Base-by-base conservation (phyloP, 1,140 invertebrate genomes). In the Fopius arisanus region DNA sequence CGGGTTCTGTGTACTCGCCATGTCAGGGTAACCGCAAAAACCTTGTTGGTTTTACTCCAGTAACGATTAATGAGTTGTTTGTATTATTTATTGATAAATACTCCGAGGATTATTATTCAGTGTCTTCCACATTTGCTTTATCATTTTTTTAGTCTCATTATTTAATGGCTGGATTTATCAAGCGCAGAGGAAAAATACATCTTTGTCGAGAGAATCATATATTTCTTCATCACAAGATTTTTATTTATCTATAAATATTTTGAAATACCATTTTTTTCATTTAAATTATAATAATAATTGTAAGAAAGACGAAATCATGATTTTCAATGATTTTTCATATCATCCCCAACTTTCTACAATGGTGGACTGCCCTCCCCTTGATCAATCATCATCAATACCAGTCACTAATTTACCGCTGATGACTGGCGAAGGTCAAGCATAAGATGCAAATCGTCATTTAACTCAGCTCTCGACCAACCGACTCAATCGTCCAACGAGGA, bases 1-100 rank as follows among this genome's bases (percentile, higher is more conserved):
- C 67, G 71, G 68, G 71, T 76, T 31, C 41, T 70, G 43, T 59
- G 51, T 68, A 68, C 23, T 23, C 31, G 23, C 43, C 73, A 67
- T 72, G 66, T 51, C 54, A 73, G 67, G 70, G 29, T 72, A 59
- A 37, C 31, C 72, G 48, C 68, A 66, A 73, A 73, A 73, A 68
- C 51, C 66, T 62, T 73, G 66, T 68, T 59, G 43, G 40, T 33
- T 67, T 48, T 54, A 59, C n/a, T 59, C 21, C 21, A 48, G 19
- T 23, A 16, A 67, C 5, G 28, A 65, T 62, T 16, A 65, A 65
- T 65, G 62, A 29, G 28, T 65, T 65, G 28, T 65, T 65, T 59
- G 23, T 21, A 19, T 59, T 26, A 59, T 59, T 59, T 59, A 59
- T 59, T 59, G 54, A 59, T 59, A 59, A 59, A 26, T 59, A 59